phyloP scores from a whole-genome alignment of 1,140 invertebrate species.

The Calosoma granatense region DNA sequence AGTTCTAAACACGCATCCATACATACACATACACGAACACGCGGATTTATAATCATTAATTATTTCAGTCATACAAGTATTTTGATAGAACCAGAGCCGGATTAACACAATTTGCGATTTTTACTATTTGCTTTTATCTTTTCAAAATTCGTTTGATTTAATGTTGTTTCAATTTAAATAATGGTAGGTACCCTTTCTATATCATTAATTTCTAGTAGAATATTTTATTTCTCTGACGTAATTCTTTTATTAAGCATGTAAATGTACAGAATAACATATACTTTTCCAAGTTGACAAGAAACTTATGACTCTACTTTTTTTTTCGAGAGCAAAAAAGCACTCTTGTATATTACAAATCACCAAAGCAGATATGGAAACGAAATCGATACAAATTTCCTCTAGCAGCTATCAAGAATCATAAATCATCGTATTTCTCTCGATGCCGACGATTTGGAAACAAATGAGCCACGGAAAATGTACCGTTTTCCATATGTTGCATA shows the following conservation, averaged over 20 bases:
- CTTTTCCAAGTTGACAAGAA: not conserved
- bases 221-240: too few species aligned
- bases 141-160: too few species aligned
- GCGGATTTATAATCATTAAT: not conserved
- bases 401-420: not conserved
- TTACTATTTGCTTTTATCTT: not conserved
- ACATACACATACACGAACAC: not conserved
- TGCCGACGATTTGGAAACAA: conserved; percentile 1
- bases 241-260: not conserved
- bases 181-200: too few species aligned
- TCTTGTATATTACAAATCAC: not conserved
- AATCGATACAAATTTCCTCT: not conserved
- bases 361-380: not conserved
- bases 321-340: not conserved
- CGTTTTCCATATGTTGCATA: conserved; percentile 3
- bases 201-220: too few species aligned
- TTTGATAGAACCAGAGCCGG: not conserved
- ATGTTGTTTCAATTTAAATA: too few species aligned
- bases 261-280: not conserved
- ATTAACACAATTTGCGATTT: not conserved
- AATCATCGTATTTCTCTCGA: not conserved
- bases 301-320: not conserved
- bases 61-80: not conserved
- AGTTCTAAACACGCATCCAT: not conserved
- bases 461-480: not conserved